phyloP scores from a whole-genome alignment of 2,113 vertebrate genomes.

The Lutjanus erythropterus region DNA sequence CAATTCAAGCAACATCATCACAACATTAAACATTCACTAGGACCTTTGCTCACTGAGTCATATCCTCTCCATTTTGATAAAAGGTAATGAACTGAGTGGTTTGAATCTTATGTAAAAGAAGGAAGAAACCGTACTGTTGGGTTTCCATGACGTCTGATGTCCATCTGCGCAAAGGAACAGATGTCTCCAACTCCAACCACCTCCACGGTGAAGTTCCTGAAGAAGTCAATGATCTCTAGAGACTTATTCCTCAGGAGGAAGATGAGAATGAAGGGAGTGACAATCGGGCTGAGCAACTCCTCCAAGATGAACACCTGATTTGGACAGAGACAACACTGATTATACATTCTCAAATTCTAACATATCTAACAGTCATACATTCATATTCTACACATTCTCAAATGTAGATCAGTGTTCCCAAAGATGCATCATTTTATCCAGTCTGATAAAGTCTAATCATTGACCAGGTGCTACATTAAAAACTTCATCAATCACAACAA shows the following conservation, averaged over 20 bases:
- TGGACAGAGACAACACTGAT: conserved; percentile 16
- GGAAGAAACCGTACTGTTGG: conserved; percentile 87
- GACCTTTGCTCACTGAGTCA: background rate
- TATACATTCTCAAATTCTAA: background rate
- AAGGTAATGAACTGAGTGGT: background rate
- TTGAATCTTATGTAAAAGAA: background rate
- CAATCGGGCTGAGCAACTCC: conserved; percentile 95
- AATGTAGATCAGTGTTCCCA: background rate
- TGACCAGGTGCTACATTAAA: background rate
- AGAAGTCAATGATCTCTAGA: conserved; percentile 98
- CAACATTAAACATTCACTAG: background rate
- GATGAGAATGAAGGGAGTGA: conserved; percentile 97
- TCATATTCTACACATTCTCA: background rate
- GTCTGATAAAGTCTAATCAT: background rate
- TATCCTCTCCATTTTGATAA: background rate
- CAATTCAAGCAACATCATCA: background rate
- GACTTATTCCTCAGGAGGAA: conserved; percentile 94
- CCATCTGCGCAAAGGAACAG: conserved; percentile 99
- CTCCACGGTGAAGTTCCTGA: conserved; percentile 98
- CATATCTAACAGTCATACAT: no score
- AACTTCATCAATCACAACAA: background rate
- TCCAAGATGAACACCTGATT: conserved; percentile 96
- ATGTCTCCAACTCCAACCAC: conserved; percentile 98
- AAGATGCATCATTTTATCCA: background rate
- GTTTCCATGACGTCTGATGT: conserved; percentile 97